Base-by-base conservation (phyloP, 2,888 invertebrate genomes). In the Philopedon plagiatum region DNA sequence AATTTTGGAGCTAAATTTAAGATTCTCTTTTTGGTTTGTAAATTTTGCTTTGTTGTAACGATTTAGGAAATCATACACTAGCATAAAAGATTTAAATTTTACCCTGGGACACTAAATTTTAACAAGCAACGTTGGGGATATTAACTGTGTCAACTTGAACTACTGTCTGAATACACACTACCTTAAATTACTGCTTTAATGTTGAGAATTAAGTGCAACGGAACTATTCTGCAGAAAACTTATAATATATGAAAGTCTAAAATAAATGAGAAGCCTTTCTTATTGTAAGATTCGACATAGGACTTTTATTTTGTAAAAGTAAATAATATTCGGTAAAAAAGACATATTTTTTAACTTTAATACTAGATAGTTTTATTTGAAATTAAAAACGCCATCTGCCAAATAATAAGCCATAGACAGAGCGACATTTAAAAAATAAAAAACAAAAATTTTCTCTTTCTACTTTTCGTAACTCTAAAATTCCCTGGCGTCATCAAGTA, bases 81-180 rank as follows among this genome's bases (percentile, higher is more conserved):
- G 70, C 64, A 70, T 70, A 64, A 71, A 51, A 58, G 54, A 32
- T 58, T 46, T 70, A 70, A 70, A 70, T 70, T 70, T 64, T 70
- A 70, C 70, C 63, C 64, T 39, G 58, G 23, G 58, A 56, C 13
- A n/a, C 61, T 11, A 44, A 69, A 62, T 69, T 69, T 62, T 56
- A 62, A 56, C 41, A 13, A 56, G 62, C 62, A 44, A 44, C 51
- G 26, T 51, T 29, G 11, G 51, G 29, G 51, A 51, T 15, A 29
- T n/a, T n/a, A 29, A 8, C 26, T 51, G 26, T 29, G 26, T 51
- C 26, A 29, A 7, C 13, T 26, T 51, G 21, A 51, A n/a, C 26
- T 51, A 51, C 21, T 26, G 11, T 15, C 26, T 1, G 26, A 49
- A 44, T 44, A 44, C 19, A 34, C 2, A 46, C 21, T 46, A 23